Conservation (phyloP, 2,113 vertebrate genomes). For the Crypturellus undulatus region DNA sequence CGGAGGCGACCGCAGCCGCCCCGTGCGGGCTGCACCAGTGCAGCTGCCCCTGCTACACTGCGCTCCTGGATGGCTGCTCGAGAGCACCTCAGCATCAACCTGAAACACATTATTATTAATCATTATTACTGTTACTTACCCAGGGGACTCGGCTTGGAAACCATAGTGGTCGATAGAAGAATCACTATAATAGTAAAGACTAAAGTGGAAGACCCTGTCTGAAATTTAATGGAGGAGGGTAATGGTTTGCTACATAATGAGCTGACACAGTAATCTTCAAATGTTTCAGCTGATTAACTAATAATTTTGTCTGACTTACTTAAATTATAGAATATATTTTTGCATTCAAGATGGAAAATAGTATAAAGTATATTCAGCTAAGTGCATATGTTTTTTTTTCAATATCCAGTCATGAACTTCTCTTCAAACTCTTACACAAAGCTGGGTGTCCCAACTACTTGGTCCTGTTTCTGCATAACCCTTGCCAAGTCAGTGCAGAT, state of each 20-base stretch:
- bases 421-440: neutral
- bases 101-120: neutral
- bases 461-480: neutral
- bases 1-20: no score
- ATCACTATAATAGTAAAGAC: neutral
- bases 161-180: neutral
- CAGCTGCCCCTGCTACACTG: no score
- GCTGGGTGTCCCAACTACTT: rapidly evolving
- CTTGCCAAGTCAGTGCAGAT: rapidly evolving
- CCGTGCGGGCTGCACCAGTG: no score
- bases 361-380: neutral
- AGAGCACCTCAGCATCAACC: neutral
- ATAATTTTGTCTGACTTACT: neutral
- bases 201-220: no score
- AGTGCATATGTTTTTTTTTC: neutral
- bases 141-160: neutral
- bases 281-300: neutral
- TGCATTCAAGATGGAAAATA: neutral
- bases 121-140: neutral
- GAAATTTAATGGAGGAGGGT: neutral
- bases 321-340: neutral
- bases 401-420: neutral
- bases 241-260: neutral
- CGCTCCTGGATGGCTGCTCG: neutral
- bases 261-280: neutral